Evolutionary conservation across 2,888 invertebrate species (phyloP).

Genomic region (Tetragonisca angustula): DNA sequence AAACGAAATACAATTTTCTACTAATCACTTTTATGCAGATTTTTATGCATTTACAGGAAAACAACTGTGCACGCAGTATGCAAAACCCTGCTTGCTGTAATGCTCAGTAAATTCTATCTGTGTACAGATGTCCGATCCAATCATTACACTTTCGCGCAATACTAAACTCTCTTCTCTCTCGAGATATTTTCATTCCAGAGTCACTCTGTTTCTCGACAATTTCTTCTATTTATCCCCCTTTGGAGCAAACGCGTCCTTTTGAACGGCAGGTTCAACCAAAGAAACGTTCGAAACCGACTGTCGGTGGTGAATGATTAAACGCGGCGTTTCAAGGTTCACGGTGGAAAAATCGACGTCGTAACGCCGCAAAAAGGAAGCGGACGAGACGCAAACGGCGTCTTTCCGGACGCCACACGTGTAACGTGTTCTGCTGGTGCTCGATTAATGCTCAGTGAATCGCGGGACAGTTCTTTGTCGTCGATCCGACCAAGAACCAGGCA

Average conservation of each 20-base stretch:
- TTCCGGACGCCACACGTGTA: constrained; percentile 31
- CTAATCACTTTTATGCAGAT: too few relatives aligned
- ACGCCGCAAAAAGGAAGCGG: constrained; percentile 51
- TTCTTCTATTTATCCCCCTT: constrained; percentile 39
- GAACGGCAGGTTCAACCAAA: constrained; percentile 24
- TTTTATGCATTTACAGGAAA: too few relatives aligned
- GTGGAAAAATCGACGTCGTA: constrained; percentile 37
- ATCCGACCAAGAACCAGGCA: constrained; percentile 5
- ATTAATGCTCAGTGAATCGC: constrained; percentile 61
- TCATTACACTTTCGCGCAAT: too few relatives aligned
- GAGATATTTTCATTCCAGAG: constrained; percentile 22
- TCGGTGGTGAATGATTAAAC: constrained; percentile 63
- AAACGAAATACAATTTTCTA: too few relatives aligned
- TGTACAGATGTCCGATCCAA: too few relatives aligned
- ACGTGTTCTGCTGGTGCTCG: constrained; percentile 42
- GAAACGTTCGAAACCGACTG: constrained; percentile 32
- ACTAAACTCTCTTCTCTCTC: too few relatives aligned
- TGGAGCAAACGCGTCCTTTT: constrained; percentile 23
- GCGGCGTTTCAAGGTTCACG: constrained; percentile 38
- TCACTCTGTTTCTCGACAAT: constrained; percentile 2
- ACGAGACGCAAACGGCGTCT: constrained; percentile 45
- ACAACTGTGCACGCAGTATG: too few relatives aligned
- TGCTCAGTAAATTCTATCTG: too few relatives aligned
- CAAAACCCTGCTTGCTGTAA: too few relatives aligned
- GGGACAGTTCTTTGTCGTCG: constrained; percentile 49